phyloP scores from a whole-genome alignment of 92 coral and sea anemone species.

The Actinostola sp. region DNA sequence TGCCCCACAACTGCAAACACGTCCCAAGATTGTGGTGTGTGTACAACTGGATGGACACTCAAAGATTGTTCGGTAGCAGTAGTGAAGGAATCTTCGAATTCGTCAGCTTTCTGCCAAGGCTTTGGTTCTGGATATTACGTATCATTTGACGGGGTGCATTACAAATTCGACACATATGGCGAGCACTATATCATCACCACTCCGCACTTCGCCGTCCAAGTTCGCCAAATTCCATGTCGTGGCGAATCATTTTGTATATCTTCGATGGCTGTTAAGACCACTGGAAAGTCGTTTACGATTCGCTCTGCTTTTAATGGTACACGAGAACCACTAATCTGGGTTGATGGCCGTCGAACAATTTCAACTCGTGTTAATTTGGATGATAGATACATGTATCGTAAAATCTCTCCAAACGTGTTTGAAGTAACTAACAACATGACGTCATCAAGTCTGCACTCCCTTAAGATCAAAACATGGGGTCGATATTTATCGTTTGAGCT shows the following conservation, averaged over 20 bases:
- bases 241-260: constrained; percentile 51
- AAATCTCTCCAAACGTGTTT: constrained; percentile 41
- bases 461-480: constrained; percentile 27
- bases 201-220: constrained; percentile 42
- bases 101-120: constrained; percentile 44
- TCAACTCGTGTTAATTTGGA: constrained; percentile 17
- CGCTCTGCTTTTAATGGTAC: constrained; percentile 38
- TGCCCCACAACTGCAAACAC: constrained; percentile 59
- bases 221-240: constrained; percentile 61
- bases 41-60: constrained; percentile 60
- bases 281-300: constrained; percentile 31
- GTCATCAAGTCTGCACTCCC: constrained; percentile 5
- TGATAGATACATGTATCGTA: constrained; percentile 34
- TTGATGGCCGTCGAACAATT: constrained; percentile 30
- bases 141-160: constrained; percentile 62
- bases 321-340: constrained; percentile 44
- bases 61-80: constrained; percentile 60
- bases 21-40: constrained; percentile 46
- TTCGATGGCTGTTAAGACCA: constrained; percentile 59
- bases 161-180: constrained; percentile 49
- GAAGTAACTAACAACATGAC: constrained; percentile 23
- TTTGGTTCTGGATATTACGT: constrained; percentile 65
- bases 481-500: constrained; percentile 37
- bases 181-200: constrained; percentile 51
- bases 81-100: constrained; percentile 13